A percentile compares a stretch with the other conserved stretches of the same genome.
phyloP scores from a whole-genome alignment of 1,140 invertebrate genomes.

The Homalodisca vitripennis region DNA sequence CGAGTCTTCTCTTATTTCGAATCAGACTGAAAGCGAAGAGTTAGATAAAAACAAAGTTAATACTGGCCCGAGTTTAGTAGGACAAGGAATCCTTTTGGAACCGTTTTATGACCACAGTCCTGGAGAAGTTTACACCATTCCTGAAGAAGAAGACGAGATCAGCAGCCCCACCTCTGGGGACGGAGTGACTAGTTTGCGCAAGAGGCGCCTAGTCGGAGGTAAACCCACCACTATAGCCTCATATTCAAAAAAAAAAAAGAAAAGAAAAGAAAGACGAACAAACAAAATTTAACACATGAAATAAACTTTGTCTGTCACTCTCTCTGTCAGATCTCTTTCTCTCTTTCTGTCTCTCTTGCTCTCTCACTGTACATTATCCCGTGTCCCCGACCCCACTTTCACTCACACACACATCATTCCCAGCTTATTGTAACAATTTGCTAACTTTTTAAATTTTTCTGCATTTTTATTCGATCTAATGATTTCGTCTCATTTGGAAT shows the following conservation, averaged over 20 bases:
- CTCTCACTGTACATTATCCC: not conserved
- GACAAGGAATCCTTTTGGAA: constrained; percentile 33
- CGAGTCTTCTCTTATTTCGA: constrained; percentile 19
- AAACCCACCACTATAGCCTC: too few species aligned
- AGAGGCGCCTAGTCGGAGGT: constrained; percentile 43
- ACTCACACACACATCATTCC: not conserved
- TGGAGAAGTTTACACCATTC: constrained; percentile 56
- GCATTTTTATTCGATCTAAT: too few species aligned
- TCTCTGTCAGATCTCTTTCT: not conserved
- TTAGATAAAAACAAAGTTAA: constrained; percentile 17
- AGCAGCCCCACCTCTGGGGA: constrained; percentile 53
- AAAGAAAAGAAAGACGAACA: too few species aligned
- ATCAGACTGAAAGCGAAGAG: constrained; percentile 24
- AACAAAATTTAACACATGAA: too few species aligned
- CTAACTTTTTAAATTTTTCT: too few species aligned
- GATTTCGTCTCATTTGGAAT: too few species aligned
- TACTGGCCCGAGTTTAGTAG: constrained; percentile 1
- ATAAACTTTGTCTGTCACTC: too few species aligned
- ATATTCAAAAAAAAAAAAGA: too few species aligned
- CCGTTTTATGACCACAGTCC: constrained; percentile 52
- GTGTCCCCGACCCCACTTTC: not conserved
- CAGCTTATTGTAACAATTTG: not conserved
- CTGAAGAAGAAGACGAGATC: constrained; percentile 56
- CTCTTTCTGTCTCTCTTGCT: not conserved
- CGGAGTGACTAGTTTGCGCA: constrained; percentile 50